Evolutionary conservation across 2,113 vertebrate genomes (phyloP), one percentile per base, ranked within the genome.

Genomic region (Spea multiplicata): DNA sequence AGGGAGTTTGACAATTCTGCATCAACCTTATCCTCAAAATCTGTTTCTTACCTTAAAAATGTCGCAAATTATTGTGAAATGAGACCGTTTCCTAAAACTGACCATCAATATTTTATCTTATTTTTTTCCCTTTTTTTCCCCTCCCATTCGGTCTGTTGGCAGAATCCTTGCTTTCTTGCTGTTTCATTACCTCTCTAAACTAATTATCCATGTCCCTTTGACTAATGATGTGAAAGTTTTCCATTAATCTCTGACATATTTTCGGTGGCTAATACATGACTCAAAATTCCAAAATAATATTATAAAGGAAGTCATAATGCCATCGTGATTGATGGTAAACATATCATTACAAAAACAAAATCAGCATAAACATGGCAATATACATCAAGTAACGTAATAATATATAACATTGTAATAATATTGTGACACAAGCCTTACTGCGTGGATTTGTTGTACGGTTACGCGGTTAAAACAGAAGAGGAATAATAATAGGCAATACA

Each of bases 171-270:
- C 52, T 73, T 45, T 61, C 71, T 48, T 48, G 77, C 70, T 73
- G 76, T 73, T 73, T 73, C 45, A 59, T 79, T 80, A 57, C 77
- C 70, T 73, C 77, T 80, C 77, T 80, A 80, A 80, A 80, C 77
- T 71, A 80, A 80, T 80, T 80, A 80, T 80, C 77, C 71, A 67
- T 80, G 77, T 80, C 71, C 71, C 64, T 73, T 48, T 80, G 77
- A 80, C 77, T 80, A 80, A 80, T 80, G 77, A 73, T 48, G 70
- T 55, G 17, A 66, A 57, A 52, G 48, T 73, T 52, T n/a, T 44
- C 44, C 77, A 80, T 80, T 80, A 80, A 80, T 80, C 77, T 80
- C 77, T 80, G 77, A 80, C 77, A 80, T 80, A 80, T 80, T 80
- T 80, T 57, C 71, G 73, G 71, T 80, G 66, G 64, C 69, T 73